Evolutionary conservation across 2,113 vertebrate genomes (phyloP).

Genomic region (Mus spicilegus): DNA sequence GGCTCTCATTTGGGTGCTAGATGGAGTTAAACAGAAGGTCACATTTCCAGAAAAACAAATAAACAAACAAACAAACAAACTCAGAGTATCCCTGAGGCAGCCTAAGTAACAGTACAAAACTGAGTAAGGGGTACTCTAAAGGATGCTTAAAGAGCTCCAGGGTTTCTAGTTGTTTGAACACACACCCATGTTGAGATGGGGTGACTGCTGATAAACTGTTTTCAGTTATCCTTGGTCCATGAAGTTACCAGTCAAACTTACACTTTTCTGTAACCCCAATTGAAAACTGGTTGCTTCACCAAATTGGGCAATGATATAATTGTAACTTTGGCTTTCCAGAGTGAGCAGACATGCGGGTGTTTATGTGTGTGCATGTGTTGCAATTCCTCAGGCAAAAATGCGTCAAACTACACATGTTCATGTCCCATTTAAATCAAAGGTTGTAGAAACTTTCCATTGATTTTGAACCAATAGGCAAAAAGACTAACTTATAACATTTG

Average conservation of each 20-base stretch:
- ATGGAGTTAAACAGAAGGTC: background rate
- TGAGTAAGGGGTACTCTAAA: background rate
- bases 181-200: too few relatives aligned
- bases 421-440: background rate
- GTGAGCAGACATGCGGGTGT: background rate
- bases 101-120: background rate
- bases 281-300: background rate
- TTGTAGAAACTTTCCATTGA: background rate
- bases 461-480: background rate
- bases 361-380: background rate
- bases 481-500: background rate
- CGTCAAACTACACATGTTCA: too few relatives aligned
- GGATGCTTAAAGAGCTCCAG: background rate
- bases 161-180: too few relatives aligned
- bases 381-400: background rate
- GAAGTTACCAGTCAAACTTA: background rate
- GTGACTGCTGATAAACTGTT: background rate
- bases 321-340: background rate
- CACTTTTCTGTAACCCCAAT: background rate
- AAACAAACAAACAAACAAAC: too few relatives aligned
- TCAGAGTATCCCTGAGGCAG: background rate
- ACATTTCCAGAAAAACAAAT: background rate
- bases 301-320: background rate
- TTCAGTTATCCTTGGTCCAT: background rate
- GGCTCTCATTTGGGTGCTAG: background rate